Conservation (phyloP, 2,888 invertebrate genomes). For the Sinohyriopsis cumingii region DNA sequence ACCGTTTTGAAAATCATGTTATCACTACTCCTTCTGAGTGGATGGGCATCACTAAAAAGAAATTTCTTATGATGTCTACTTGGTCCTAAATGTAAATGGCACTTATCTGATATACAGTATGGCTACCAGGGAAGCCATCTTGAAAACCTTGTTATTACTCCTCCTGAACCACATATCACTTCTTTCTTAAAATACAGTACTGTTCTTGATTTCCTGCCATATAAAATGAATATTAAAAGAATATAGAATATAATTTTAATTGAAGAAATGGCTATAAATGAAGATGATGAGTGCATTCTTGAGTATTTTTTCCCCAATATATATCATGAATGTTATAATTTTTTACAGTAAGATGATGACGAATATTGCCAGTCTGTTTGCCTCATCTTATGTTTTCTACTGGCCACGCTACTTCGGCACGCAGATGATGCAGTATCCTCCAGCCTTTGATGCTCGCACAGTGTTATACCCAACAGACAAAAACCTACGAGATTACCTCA, state of each 20-base stretch:
- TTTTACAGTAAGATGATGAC: constrained; percentile 83
- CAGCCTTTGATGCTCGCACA: constrained; percentile 92
- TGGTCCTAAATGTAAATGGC: too few species aligned
- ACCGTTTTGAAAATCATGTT: too few species aligned
- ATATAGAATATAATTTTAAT: background rate
- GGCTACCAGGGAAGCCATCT: too few species aligned
- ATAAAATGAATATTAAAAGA: background rate
- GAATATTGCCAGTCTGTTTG: constrained; percentile 89
- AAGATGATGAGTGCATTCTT: background rate
- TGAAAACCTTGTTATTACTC: too few species aligned
- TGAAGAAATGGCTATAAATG: background rate
- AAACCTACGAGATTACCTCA: constrained; percentile 78
- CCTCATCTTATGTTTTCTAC: constrained; percentile 88
- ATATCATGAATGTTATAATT: background rate
- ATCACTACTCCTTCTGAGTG: too few species aligned
- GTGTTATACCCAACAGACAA: constrained; percentile 90
- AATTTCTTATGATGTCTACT: too few species aligned
- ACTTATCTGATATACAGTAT: too few species aligned
- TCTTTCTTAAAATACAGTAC: too few species aligned
- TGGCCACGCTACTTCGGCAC: constrained; percentile 88
- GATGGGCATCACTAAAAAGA: too few species aligned
- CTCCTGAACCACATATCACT: too few species aligned
- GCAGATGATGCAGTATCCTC: constrained; percentile 83
- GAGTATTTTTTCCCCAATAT: background rate
- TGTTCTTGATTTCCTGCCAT: too few species aligned